Conservation (phyloP, 2,113 vertebrate species). For the Taxidea taxus region DNA sequence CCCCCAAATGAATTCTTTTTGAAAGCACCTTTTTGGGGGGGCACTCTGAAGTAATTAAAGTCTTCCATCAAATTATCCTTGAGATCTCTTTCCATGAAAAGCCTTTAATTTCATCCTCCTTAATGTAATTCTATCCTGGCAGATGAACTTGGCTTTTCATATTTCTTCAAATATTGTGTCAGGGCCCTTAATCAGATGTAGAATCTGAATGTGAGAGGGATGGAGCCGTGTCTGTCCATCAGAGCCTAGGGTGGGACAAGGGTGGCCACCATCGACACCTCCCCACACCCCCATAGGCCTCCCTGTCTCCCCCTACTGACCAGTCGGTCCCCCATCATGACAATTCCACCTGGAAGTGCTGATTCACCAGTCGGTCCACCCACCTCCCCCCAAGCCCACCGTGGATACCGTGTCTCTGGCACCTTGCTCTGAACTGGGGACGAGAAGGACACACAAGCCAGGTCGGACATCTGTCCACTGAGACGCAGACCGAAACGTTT, state of each 20-base stretch:
- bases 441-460: not conserved
- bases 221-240: not conserved
- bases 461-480: not conserved
- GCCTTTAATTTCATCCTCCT: slow-evolving; percentile 83
- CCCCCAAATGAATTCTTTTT: slow-evolving; percentile 72
- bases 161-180: slow-evolving; percentile 71
- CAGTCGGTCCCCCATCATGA: not conserved
- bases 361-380: not conserved
- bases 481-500: not conserved
- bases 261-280: not conserved
- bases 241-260: not conserved
- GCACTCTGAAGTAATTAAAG: slow-evolving; percentile 85
- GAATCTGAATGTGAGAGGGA: not conserved
- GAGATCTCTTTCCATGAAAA: slow-evolving; percentile 81
- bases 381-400: not conserved
- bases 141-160: slow-evolving; percentile 73
- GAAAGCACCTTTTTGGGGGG: slow-evolving; percentile 74
- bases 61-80: slow-evolving; percentile 84
- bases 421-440: not conserved
- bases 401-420: not conserved
- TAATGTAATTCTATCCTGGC: slow-evolving; percentile 79
- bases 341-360: not conserved
- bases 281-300: not conserved
- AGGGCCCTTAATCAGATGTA: slow-evolving; percentile 75
- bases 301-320: accelerated